Conservation (phyloP, 2,888 invertebrate species). For the Lepeophtheirus nordmannii region DNA sequence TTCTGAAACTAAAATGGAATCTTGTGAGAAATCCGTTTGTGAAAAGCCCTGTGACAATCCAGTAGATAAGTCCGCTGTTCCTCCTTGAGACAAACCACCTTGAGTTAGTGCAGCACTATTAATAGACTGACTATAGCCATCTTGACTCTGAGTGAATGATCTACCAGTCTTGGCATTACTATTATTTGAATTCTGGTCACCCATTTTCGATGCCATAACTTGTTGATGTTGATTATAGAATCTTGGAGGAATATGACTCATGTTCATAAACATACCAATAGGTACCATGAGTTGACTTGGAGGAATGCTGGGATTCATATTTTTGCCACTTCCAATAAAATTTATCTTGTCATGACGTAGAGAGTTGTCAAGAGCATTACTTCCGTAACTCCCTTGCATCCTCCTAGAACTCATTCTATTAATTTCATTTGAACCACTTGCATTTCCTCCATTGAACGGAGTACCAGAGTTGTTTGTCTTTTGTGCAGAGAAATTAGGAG, state of each 20-base stretch:
- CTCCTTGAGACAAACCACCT: slow-evolving; percentile 27
- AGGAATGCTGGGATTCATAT: slow-evolving; percentile 35
- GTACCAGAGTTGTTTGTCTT: not conserved
- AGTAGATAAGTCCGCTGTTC: slow-evolving; percentile 31
- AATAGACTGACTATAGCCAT: not conserved
- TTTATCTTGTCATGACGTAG: not conserved
- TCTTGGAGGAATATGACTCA: slow-evolving; percentile 57
- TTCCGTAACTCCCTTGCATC: not conserved
- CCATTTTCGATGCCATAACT: slow-evolving; percentile 36
- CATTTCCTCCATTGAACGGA: not conserved
- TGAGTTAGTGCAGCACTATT: slow-evolving; percentile 27
- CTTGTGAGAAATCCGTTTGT: slow-evolving; percentile 34
- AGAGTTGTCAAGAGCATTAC: not conserved
- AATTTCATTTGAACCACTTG: not conserved
- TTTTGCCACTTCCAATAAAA: not conserved
- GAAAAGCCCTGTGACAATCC: slow-evolving; percentile 52
- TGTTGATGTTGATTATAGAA: slow-evolving; percentile 60
- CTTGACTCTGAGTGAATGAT: slow-evolving; percentile 27
- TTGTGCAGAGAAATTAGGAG: not conserved
- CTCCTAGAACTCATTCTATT: not conserved
- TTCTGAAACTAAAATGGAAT: slow-evolving; percentile 23
- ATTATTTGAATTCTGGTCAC: not conserved
- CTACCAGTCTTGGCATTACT: not conserved
- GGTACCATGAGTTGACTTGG: slow-evolving; percentile 72
- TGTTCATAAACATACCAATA: slow-evolving; percentile 84